Evolutionary conservation across 2,888 invertebrate species (phyloP), one percentile per base, ranked within the genome.

Genomic region (Beris chalybata): DNA sequence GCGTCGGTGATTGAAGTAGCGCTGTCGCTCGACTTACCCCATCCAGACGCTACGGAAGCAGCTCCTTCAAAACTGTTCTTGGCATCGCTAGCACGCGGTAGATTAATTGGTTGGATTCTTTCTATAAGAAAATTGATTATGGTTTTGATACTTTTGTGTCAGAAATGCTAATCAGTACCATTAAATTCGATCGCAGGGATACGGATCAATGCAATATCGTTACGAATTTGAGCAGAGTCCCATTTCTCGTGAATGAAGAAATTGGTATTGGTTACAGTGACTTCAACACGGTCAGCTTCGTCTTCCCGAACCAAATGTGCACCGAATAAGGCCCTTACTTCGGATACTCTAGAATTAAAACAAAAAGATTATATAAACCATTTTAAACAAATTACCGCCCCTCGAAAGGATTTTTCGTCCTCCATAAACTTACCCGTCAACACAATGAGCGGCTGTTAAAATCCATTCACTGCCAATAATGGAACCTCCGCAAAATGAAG

Each of bases 11-110:
- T 55, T 22, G 12, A 13, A 5, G 45, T 12, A 12, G 15, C 44
- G 11, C n/a, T 9, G 44, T 11, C 77, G 75, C 44, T 76, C 78
- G 31, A 79, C 30, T 29, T 43, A 74, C 77, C 77, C 76, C 77
- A 77, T 52, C 77, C 77, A 6, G 76, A 74, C 12, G 68, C 75
- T n/a, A 67, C 6, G 71, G 31, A 6, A 0, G 0, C 13, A n/a
- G 11, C 9, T 9, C 50, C 54, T 65, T 56, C 56, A 45, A 65
- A 61, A 11, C 29, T 43, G 22, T 22, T 48, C 7, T 48, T 47
- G 5, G 11, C 15, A n/a, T 65, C 50, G 12, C 32, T 50, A 15
- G 12, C 13, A 22, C 56, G 45, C 48, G 65, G 65, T 11, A 65
- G 47, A 9, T n/a, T 22, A 32, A 65, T 43, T 29, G 50, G 5